phyloP scores from a whole-genome alignment of 2,888 invertebrate species.

The Dendrolimus pini region DNA sequence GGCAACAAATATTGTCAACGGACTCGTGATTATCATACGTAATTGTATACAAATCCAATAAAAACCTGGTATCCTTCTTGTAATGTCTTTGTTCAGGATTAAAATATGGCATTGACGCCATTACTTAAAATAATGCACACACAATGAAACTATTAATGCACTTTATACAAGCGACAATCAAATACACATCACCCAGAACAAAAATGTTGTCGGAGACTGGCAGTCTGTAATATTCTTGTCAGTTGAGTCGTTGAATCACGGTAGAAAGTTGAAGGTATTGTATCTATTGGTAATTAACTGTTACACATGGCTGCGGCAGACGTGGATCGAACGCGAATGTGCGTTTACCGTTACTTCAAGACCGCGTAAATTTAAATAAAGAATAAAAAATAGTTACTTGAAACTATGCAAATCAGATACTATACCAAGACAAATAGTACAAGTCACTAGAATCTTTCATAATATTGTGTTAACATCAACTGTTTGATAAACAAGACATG shows the following conservation, averaged over 20 bases:
- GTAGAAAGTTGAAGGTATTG: constrained; percentile 63
- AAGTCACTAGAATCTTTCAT: too few species aligned
- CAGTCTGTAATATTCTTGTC: constrained; percentile 28
- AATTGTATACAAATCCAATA: constrained; percentile 89
- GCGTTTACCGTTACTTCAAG: constrained; percentile 51
- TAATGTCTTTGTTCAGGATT: constrained; percentile 83
- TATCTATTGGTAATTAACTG: constrained; percentile 61
- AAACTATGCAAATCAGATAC: too few species aligned
- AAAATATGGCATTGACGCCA: constrained; percentile 73
- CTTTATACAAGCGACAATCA: neutral
- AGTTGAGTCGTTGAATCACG: constrained; percentile 55
- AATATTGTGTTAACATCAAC: too few species aligned
- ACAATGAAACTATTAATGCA: constrained; percentile 11
- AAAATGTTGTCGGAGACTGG: constrained; percentile 34
- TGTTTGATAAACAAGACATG: too few species aligned
- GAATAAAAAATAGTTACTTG: too few species aligned
- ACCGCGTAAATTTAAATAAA: constrained; percentile 48
- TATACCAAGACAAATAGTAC: too few species aligned
- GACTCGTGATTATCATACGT: constrained; percentile 90
- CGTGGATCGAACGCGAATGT: constrained; percentile 56
- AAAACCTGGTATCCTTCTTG: constrained; percentile 90
- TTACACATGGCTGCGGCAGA: constrained; percentile 63
- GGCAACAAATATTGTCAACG: constrained; percentile 82
- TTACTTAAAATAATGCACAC: constrained; percentile 26
- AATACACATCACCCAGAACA: neutral